These are phyloP conservation scores for Sabatieria punctata DNA, from an alignment of 2,888 invertebrate species.

Conservation along the genomic window DNA sequence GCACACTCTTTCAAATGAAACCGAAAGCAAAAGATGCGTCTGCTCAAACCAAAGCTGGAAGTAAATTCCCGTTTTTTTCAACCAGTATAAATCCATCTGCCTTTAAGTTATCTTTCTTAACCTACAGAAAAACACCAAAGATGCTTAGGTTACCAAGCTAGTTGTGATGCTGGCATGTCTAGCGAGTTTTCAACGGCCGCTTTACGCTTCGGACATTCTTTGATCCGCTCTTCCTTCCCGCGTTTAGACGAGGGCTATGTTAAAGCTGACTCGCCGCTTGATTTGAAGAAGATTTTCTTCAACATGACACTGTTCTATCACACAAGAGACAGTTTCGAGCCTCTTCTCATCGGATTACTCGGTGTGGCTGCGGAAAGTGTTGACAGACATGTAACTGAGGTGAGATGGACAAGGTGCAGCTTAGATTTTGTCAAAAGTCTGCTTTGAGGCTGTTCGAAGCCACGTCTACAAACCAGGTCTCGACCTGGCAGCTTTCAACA, in stretches of 20 bases:
- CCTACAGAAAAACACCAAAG: too few species aligned
- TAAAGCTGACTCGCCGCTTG: conserved; percentile 8
- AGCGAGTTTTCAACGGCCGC: conserved; percentile 59
- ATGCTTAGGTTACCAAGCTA: conserved; percentile 48
- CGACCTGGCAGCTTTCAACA: conserved; percentile 73
- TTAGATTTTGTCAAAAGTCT: too few species aligned
- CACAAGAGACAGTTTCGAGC: conserved; percentile 26
- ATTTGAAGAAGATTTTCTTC: conserved; percentile 18
- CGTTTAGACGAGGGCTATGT: conserved; percentile 34
- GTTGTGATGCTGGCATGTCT: conserved; percentile 55
- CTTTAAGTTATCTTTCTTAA: too few species aligned
- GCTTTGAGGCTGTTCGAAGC: conserved; percentile 35
- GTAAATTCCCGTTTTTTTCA: too few species aligned
- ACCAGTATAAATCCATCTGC: too few species aligned
- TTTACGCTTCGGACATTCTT: conserved; percentile 48
- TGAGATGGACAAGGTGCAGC: too few species aligned
- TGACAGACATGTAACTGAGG: conserved; percentile 17
- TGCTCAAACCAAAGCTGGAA: too few species aligned
- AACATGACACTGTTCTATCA: conserved; percentile 24
- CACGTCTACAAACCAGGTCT: conserved; percentile 87
- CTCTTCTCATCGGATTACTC: conserved; percentile 29
- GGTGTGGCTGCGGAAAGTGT: conserved; percentile 25
- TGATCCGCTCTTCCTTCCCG: conserved; percentile 60
- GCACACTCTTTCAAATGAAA: too few species aligned
- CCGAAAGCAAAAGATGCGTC: too few species aligned